Percentiles rank a stretch among this genome's conserved stretches.
Evolutionary conservation across 2,113 vertebrate genomes (phyloP).

Genomic region (Centropristis striata): DNA sequence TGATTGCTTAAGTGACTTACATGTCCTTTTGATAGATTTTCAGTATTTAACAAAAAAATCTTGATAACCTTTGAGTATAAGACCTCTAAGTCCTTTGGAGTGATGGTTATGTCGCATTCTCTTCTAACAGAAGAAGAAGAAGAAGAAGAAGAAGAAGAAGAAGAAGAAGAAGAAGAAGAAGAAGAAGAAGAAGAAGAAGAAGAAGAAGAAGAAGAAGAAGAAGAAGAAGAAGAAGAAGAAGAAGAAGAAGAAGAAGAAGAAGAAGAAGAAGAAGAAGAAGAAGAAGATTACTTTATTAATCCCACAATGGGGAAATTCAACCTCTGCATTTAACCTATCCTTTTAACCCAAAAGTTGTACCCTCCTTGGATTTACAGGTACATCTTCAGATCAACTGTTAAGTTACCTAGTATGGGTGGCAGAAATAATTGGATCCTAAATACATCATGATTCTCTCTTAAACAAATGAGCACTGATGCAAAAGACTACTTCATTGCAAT

Average conservation of each 20-base stretch:
- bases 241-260: no score
- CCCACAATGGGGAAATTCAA: no score
- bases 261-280: no score
- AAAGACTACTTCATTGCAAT: background rate
- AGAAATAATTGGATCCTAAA: conserved; percentile 2
- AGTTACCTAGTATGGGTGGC: background rate
- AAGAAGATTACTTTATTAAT: no score
- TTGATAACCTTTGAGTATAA: background rate
- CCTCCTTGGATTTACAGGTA: background rate
- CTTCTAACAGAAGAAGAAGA: no score
- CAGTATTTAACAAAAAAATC: background rate
- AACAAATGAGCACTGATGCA: background rate
- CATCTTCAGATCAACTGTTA: background rate
- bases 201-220: no score
- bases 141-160: no score
- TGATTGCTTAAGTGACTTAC: background rate
- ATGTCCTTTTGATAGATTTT: background rate
- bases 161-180: no score
- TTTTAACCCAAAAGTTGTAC: background rate
- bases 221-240: no score
- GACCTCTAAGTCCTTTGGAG: background rate
- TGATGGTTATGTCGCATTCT: background rate
- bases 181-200: no score
- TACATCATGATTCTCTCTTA: background rate
- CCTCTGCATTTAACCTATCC: no score